Evolutionary conservation across 2,888 invertebrate genomes (phyloP), one percentile per base, ranked within the genome.

Genomic region (Dorcus hopei): DNA sequence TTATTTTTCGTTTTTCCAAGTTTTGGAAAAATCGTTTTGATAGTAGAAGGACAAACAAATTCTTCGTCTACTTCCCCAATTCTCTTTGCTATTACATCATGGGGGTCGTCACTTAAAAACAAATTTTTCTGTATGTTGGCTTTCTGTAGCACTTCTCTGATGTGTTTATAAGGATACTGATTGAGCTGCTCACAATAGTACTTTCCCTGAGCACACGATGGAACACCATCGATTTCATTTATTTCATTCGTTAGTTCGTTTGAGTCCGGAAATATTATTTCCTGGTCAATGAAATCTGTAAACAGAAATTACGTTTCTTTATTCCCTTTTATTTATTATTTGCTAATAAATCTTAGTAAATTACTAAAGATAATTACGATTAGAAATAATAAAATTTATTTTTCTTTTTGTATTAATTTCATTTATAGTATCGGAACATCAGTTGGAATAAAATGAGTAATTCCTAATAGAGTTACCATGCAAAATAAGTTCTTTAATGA

Each of bases 11-110:
- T 87, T 57, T 80, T 74, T 0, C 84, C 89, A 0, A 81, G 78
- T 74, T 85, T 80, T 0, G 91, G 91, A 65, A 80, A 84, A 9
- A 87, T 78, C 0, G 87, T 74, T 76, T 81, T 79, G 53, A 80
- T 79, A 71, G 64, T 49, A 1, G 74, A 66, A 2, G 65, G 56
- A 58, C 78, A 78, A 14, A 78, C 55, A 53, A 69, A 76, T 8
- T 57, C 58, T 9, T 72, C 73, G 4, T 65, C 61, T 11, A 68
- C 68, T 2, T 71, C 69, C 3, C 72, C 70, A 16, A 73, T 59
- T 48, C 76, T 52, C 54, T 74, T 70, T 23, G 65, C 60, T 19
- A 71, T 63, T 57, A 67, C 67, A 14, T 65, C 61, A 7, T 65
- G 61, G 8, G 62, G 64, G 53, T 66, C 71, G 52, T 73, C 74